phyloP scores from a whole-genome alignment of 2,888 invertebrate species.

The Aleiodes leptofemur region DNA sequence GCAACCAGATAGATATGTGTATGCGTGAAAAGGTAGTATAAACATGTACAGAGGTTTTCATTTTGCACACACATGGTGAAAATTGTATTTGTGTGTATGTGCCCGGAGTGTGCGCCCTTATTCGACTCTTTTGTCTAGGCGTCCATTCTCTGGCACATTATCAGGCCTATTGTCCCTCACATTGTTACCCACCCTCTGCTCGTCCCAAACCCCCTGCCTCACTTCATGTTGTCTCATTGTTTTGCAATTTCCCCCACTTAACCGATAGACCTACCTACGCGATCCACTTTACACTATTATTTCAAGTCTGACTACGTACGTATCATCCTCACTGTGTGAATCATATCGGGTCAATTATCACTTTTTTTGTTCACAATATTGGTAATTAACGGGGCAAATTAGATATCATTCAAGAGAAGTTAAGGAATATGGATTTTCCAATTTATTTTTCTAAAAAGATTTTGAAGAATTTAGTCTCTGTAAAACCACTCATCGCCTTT shows the following conservation, averaged over 20 bases:
- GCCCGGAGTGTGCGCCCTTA: constrained; percentile 67
- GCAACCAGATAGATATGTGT: constrained; percentile 40
- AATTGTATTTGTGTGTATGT: constrained; percentile 36
- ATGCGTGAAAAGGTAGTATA: constrained; percentile 32
- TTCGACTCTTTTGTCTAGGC: constrained; percentile 75
- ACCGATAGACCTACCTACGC: constrained; percentile 70
- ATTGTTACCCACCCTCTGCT: constrained; percentile 68
- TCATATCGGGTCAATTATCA: neutral
- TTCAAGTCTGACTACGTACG: constrained; percentile 31
- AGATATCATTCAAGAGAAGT: too few species aligned
- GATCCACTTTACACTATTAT: constrained; percentile 19
- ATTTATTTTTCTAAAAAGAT: too few species aligned
- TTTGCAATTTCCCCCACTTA: constrained; percentile 76
- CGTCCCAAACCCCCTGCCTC: constrained; percentile 51
- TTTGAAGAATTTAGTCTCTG: too few species aligned
- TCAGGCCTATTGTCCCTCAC: constrained; percentile 75
- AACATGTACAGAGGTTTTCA: constrained; percentile 23
- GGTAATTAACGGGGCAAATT: too few species aligned
- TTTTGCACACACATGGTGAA: constrained; percentile 25
- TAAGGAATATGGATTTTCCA: neutral
- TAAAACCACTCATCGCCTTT: too few species aligned
- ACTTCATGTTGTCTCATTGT: constrained; percentile 69
- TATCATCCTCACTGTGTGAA: constrained; percentile 14
- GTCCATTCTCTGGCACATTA: constrained; percentile 75
- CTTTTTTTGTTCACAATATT: neutral